Conservation (phyloP, 2,797 vertebrate species). For the Phoebastria nigripes region DNA sequence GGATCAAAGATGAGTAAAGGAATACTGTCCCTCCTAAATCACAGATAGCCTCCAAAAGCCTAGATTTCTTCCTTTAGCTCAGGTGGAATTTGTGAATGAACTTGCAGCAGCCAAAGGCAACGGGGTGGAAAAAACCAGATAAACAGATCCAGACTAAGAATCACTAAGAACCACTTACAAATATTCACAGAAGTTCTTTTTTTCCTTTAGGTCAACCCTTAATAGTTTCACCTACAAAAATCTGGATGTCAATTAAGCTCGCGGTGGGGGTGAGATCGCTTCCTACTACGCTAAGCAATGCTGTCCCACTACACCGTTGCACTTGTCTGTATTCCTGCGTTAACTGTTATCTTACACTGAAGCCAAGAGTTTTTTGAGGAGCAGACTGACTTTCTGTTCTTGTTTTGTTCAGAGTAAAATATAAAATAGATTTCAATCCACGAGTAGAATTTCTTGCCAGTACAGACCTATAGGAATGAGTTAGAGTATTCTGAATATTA, state of each 20-base stretch:
- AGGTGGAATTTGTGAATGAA: neutral
- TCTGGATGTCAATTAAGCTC: neutral
- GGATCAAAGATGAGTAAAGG: neutral
- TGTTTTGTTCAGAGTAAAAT: neutral
- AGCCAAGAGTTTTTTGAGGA: neutral
- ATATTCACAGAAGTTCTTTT: neutral
- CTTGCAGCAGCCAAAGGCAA: neutral
- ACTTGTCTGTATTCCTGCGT: neutral
- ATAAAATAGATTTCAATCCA: neutral
- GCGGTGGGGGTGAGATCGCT: neutral
- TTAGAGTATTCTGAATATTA: neutral
- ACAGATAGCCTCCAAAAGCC: neutral
- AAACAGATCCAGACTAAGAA: neutral
- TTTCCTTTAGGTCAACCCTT: neutral
- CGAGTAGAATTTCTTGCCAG: neutral
- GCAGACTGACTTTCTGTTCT: neutral
- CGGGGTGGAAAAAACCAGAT: rapidly evolving
- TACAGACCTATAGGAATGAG: neutral
- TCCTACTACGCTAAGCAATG: neutral
- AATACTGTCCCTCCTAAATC: neutral
- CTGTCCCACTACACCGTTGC: neutral
- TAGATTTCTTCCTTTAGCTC: neutral
- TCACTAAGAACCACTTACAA: neutral
- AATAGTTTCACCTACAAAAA: neutral
- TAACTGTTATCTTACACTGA: neutral